Percentiles rank a stretch among this genome's conserved stretches.
Evolutionary conservation across 2,888 invertebrate genomes (phyloP).

Genomic region (Peribatodes rhomboidaria): DNA sequence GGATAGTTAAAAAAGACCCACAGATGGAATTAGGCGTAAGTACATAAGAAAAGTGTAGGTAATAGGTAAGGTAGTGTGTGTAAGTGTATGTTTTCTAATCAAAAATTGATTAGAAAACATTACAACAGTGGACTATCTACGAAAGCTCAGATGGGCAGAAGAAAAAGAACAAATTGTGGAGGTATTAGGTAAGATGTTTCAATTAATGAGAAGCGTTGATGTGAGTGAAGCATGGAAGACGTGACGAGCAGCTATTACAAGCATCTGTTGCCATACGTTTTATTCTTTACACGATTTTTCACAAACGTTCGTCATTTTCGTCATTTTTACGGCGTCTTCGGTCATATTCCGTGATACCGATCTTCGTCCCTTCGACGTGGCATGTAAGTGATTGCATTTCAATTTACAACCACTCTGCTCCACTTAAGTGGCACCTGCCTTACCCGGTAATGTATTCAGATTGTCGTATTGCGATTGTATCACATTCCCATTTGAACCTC

Average conservation of each 20-base stretch:
- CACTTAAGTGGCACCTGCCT: slow-evolving; percentile 7
- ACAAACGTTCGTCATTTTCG: background rate
- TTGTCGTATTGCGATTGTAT: slow-evolving; percentile 23
- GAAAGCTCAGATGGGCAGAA: background rate
- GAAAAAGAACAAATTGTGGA: slow-evolving; percentile 2
- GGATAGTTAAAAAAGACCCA: too few species aligned
- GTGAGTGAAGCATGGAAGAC: slow-evolving; percentile 10
- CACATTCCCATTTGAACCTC: slow-evolving; percentile 14
- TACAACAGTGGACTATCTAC: too few species aligned
- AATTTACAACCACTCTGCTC: slow-evolving; percentile 8
- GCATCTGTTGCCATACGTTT: slow-evolving; percentile 6
- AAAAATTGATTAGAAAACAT: too few species aligned
- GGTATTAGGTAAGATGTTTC: slow-evolving; percentile 11
- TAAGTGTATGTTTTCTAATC: too few species aligned
- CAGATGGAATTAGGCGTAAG: too few species aligned
- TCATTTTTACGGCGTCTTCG: background rate
- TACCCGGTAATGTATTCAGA: slow-evolving; percentile 20
- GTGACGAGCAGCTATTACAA: slow-evolving; percentile 3
- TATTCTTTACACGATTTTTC: background rate
- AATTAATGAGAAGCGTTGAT: slow-evolving; percentile 14
- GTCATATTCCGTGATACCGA: background rate
- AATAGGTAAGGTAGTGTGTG: too few species aligned
- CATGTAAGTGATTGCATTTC: slow-evolving; percentile 8
- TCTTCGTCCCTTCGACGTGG: background rate
- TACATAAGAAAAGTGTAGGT: too few species aligned